phyloP scores from a whole-genome alignment of 2,113 vertebrate species.

The Paralichthys olivaceus region DNA sequence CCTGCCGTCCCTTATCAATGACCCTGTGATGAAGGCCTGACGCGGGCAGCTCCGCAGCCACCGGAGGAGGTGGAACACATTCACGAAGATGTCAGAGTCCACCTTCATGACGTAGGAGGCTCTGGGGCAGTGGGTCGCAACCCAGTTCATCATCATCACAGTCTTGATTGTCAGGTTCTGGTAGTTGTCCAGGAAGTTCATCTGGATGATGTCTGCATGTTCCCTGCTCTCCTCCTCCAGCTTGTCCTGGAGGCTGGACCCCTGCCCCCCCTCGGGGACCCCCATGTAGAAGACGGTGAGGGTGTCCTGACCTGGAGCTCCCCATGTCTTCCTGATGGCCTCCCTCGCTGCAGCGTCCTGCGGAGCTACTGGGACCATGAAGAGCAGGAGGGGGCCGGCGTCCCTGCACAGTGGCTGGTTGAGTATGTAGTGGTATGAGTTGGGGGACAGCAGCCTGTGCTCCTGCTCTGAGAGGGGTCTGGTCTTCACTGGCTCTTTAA shows the following conservation, averaged over 20 bases:
- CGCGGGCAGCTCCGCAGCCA: constrained; percentile 42
- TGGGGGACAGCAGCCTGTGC: constrained; percentile 60
- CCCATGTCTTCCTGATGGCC: constrained; percentile 82
- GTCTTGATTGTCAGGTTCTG: constrained; percentile 86
- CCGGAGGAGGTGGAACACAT: constrained; percentile 65
- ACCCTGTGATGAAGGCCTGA: constrained; percentile 60
- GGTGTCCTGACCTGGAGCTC: constrained; percentile 38
- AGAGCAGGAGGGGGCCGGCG: constrained; percentile 78
- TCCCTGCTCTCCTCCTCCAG: constrained; percentile 74
- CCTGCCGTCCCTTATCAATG: constrained; percentile 61
- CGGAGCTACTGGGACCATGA: constrained; percentile 76
- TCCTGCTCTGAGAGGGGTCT: constrained; percentile 24
- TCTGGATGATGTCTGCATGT: constrained; percentile 83
- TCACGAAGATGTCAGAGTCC: constrained; percentile 86
- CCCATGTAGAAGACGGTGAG: constrained; percentile 81
- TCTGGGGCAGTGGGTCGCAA: constrained; percentile 76
- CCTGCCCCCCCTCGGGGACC: constrained; percentile 16
- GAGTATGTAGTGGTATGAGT: constrained; percentile 77
- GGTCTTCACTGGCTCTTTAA: not conserved
- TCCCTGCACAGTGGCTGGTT: constrained; percentile 75
- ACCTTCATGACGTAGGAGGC: constrained; percentile 84
- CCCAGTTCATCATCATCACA: constrained; percentile 89
- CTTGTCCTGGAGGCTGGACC: not conserved
- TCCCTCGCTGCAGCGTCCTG: constrained; percentile 35
- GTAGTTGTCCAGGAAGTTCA: constrained; percentile 87